These are phyloP conservation scores for Ennomos fuscantarius DNA, from an alignment of 2,888 invertebrate genomes.

Conservation along the genomic window DNA sequence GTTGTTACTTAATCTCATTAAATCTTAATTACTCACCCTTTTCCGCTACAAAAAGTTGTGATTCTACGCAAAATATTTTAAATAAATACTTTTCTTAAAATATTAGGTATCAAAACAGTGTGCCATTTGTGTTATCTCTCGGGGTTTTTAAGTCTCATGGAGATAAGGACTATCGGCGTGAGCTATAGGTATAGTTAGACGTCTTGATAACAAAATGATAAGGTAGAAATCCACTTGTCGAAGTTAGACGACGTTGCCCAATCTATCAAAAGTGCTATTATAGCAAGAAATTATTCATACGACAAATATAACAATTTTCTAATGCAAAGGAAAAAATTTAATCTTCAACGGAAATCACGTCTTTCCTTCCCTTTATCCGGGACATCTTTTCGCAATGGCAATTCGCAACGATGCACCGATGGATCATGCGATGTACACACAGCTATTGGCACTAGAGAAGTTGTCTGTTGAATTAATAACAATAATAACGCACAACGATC, in stretches of 20 bases:
- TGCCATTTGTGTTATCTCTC: conserved; percentile 1
- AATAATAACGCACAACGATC: too few species aligned
- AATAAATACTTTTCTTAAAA: neutral
- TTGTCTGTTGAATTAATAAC: too few species aligned
- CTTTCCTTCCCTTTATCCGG: too few species aligned
- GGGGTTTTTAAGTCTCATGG: conserved; percentile 11
- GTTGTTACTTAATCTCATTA: conserved; percentile 17
- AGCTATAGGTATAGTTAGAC: conserved; percentile 8
- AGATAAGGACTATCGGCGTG: conserved; percentile 15
- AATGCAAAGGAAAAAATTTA: neutral
- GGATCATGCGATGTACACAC: too few species aligned
- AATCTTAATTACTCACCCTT: conserved; percentile 10
- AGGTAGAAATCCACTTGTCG: conserved; percentile 20
- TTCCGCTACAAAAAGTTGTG: conserved; percentile 3
- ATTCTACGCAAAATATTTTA: conserved; percentile 2
- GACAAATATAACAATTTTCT: too few species aligned
- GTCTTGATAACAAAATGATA: conserved; percentile 18
- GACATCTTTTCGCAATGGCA: too few species aligned
- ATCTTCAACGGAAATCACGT: too few species aligned
- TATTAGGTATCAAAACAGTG: neutral
- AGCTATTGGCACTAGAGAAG: too few species aligned
- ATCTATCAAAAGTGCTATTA: conserved; percentile 17
- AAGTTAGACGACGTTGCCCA: conserved; percentile 18
- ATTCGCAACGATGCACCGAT: too few species aligned
- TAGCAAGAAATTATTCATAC: conserved; percentile 10